Base-by-base conservation (phyloP, 1,140 invertebrate species). In the Arctopsyche grandis region DNA sequence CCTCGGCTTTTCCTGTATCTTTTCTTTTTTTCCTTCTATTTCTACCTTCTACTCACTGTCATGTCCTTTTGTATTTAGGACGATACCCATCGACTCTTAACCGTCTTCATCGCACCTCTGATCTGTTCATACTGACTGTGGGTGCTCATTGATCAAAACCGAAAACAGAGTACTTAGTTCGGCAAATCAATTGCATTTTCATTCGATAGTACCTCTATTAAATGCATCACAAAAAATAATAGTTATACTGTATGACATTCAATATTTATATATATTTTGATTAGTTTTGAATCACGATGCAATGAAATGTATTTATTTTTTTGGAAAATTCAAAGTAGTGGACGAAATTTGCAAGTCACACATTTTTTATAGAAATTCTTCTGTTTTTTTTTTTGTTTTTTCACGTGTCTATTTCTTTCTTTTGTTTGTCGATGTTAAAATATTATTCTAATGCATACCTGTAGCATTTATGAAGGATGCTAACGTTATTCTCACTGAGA, bases 401-500 rank as follows among this genome's bases (percentile, higher is more conserved):
- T 66, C 19, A 22, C 19, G 24, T 66, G 63, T 66, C 63, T 22
- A 66, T 66, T 66, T 66, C 19, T 66, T 66, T 26, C 63, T 66
- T 52, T 66, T 66, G 63, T 66, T n/a, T 66, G 63, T 66, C 24
- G 14, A 10, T 26, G 63, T 66, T 66, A 66, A 66, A 66, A 66
- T 66, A 66, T 66, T 66, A 66, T 66, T 66, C 63, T 66, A 66
- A 66, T 24, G 24, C 63, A n/a, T 48, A 46, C 58, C 80, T 81
- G 80, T 79, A 29, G 19, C 43, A 77, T 81, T 81, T 81, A 81
- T 81, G 78, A 81, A 81, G 80, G 80, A 81, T 81, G 80, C 21
- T 70, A 66, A 66, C 44, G 76, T 77, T 79, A 81, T 71, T 71
- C 80, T 74, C 63, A 79, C 79, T 77, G 78, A 78, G 74, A 46